phyloP scores from a whole-genome alignment of 2,113 vertebrate species.

The Eurypyga helias region DNA sequence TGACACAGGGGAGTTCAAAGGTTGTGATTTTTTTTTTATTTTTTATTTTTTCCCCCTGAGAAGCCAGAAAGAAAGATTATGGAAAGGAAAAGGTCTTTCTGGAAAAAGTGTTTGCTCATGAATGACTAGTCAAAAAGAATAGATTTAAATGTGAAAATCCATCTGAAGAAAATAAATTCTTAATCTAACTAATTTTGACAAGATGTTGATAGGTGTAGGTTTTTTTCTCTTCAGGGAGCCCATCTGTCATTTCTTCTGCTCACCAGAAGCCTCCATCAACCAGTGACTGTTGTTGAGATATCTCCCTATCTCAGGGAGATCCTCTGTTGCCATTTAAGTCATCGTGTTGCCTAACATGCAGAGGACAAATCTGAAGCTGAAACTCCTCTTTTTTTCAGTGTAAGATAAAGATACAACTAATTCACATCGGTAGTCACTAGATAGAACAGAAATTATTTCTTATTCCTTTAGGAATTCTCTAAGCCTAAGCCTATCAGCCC shows the following conservation, averaged over 20 bases:
- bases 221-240: neutral
- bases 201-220: neutral
- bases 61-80: neutral
- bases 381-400: neutral
- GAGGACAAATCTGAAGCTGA: neutral
- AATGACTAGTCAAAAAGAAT: neutral
- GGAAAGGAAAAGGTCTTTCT: neutral
- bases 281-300: neutral
- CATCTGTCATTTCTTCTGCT: neutral
- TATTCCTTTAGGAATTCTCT: neutral
- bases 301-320: neutral
- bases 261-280: neutral
- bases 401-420: neutral
- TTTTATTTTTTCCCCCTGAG: neutral
- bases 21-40: neutral
- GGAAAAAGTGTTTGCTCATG: neutral
- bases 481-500: conserved; percentile 18
- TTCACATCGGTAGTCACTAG: neutral
- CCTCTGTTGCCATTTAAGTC: neutral
- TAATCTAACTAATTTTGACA: neutral
- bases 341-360: neutral
- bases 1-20: neutral
- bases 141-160: neutral
- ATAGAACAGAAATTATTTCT: conserved; percentile 19
- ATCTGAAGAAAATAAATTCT: neutral